A percentile compares a stretch with the other conserved stretches of the same genome.
These are phyloP conservation scores for Manacus vitellinus DNA, from an alignment of 2,113 vertebrate species.

Conservation along the genomic window DNA sequence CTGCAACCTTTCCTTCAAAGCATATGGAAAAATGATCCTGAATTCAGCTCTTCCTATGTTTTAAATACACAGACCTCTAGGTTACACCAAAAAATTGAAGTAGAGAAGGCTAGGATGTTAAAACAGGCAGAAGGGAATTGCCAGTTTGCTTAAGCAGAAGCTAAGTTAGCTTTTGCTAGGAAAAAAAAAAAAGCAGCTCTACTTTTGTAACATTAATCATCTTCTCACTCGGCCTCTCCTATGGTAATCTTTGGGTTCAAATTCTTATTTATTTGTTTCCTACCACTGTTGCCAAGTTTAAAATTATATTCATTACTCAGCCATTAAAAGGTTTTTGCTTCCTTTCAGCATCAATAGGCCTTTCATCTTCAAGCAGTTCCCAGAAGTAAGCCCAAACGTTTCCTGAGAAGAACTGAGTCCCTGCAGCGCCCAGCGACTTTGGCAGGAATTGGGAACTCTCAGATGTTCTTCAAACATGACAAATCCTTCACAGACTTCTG, in stretches of 20 bases:
- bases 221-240: not conserved
- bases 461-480: not conserved
- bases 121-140: not conserved
- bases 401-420: not conserved
- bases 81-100: not conserved
- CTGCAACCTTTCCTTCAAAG: not conserved
- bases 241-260: not conserved
- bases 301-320: conserved; percentile 38
- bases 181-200: not conserved
- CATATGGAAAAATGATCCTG: not conserved
- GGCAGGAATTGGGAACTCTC: not conserved
- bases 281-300: not conserved
- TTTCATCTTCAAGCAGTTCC: conserved; percentile 14
- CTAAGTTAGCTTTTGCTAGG: not conserved
- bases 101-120: not conserved
- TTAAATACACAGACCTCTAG: not conserved
- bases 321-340: conserved; percentile 21
- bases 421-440: not conserved
- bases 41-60: not conserved
- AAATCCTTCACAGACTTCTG: not conserved
- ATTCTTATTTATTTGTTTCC: not conserved
- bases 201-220: not conserved
- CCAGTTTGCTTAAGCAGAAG: not conserved
- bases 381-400: not conserved
- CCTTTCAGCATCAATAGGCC: conserved; percentile 12